Evolutionary conservation across 2,888 invertebrate species (phyloP).

Genomic region (Lamellibrachia satsuma): DNA sequence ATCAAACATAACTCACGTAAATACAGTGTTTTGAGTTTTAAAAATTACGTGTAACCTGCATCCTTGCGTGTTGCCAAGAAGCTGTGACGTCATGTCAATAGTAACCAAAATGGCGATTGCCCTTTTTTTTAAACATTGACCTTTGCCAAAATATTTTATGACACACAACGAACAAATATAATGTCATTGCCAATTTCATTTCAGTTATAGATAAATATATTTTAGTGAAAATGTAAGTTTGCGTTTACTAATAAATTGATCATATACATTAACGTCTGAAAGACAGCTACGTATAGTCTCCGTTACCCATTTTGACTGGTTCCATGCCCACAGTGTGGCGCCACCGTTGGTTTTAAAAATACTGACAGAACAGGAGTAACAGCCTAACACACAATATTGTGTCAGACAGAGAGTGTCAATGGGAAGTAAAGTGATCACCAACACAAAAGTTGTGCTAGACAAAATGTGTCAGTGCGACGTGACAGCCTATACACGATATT

Average conservation of each 20-base stretch:
- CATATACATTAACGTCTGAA: not conserved
- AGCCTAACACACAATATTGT: too few relatives aligned
- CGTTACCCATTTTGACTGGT: too few relatives aligned
- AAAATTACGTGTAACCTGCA: not conserved
- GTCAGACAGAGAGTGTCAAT: too few relatives aligned
- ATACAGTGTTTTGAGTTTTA: not conserved
- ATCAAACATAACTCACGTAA: conserved; percentile 3
- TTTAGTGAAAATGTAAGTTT: not conserved
- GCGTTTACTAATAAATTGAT: not conserved
- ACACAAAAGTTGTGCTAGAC: too few relatives aligned
- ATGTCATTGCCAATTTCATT: not conserved
- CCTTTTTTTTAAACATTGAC: not conserved
- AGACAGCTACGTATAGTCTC: not conserved
- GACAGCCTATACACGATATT: too few relatives aligned
- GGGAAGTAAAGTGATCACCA: too few relatives aligned
- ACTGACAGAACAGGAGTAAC: too few relatives aligned
- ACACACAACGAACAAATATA: not conserved
- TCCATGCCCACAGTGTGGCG: too few relatives aligned
- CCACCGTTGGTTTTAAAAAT: too few relatives aligned
- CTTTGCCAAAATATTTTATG: not conserved
- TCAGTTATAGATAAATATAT: not conserved
- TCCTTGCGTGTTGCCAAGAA: conserved; percentile 1
- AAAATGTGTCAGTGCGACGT: too few relatives aligned
- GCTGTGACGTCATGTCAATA: conserved; percentile 3
- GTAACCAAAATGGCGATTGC: conserved; percentile 11